Evolutionary conservation across 2,797 vertebrate genomes (phyloP).

Genomic region (Bovichtus variegatus): DNA sequence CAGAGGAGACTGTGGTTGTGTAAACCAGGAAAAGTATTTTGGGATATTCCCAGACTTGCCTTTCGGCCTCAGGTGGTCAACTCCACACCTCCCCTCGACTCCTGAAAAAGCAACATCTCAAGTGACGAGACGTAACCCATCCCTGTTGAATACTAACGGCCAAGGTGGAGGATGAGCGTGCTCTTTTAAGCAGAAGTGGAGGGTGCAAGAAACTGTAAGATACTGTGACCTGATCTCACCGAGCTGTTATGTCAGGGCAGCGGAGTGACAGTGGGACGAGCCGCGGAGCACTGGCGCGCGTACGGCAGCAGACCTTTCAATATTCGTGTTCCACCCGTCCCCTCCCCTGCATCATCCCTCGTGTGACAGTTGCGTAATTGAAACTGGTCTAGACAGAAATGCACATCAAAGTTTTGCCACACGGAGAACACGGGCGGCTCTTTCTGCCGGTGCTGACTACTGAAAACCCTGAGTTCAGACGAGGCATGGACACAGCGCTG

Average conservation of each 20-base stretch:
- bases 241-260: conserved; percentile 16
- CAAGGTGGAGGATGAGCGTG: not conserved
- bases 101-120: conserved; percentile 60
- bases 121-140: conserved; percentile 35
- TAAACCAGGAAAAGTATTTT: conserved; percentile 61
- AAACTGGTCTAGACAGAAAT: conserved; percentile 28
- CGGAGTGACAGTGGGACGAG: conserved; percentile 28
- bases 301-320: conserved; percentile 6
- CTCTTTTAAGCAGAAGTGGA: conserved; percentile 14
- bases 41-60: conserved; percentile 41
- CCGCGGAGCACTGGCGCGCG: conserved; percentile 14
- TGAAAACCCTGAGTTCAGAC: not conserved
- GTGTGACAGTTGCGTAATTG: conserved; percentile 45
- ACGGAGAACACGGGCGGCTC: conserved; percentile 13
- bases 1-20: conserved; percentile 21
- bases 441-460: conserved; percentile 27
- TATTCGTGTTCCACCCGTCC: conserved; percentile 31
- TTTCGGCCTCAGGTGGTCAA: conserved; percentile 46
- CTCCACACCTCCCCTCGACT: conserved; percentile 29
- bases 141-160: conserved; percentile 5
- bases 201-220: conserved; percentile 11
- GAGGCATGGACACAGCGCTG: not conserved
- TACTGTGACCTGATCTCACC: conserved; percentile 30
- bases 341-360: conserved; percentile 22
- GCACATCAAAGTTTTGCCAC: conserved; percentile 37